These are phyloP conservation scores for Phrynocephalus versicolor DNA, from an alignment of 2,113 vertebrate species.

Conservation along the genomic window DNA sequence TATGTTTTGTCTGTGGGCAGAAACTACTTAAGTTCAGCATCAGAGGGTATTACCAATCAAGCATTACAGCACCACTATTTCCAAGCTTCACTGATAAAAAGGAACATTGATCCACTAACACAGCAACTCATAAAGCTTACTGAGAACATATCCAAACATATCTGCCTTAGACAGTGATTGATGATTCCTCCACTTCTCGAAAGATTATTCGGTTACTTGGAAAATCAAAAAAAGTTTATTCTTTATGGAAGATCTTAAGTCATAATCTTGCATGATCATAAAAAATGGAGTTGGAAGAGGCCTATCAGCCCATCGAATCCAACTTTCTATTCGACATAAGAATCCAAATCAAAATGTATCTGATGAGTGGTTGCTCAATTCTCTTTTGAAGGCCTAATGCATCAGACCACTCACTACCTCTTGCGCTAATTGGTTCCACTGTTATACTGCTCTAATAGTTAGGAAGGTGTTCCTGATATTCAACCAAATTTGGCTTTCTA, in stretches of 20 bases:
- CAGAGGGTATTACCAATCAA: background rate
- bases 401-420: too few species aligned
- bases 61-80: background rate
- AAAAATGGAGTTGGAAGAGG: too few species aligned
- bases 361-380: too few species aligned
- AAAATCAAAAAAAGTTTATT: background rate
- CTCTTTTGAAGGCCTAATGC: too few species aligned
- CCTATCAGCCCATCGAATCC: too few species aligned
- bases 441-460: too few species aligned
- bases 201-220: background rate
- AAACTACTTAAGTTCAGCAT: background rate
- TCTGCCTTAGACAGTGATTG: background rate
- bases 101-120: background rate
- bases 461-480: too few species aligned
- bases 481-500: too few species aligned
- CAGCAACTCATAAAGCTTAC: background rate
- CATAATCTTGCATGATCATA: too few species aligned
- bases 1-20: background rate
- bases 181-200: background rate
- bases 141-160: constrained; percentile 10
- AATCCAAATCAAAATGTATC: too few species aligned
- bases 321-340: too few species aligned
- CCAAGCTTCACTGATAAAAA: background rate
- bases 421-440: too few species aligned
- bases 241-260: background rate